Percentiles rank a stretch among this genome's conserved stretches.
Evolutionary conservation across 2,113 vertebrate species (phyloP).

Genomic region (Hylia prasina): DNA sequence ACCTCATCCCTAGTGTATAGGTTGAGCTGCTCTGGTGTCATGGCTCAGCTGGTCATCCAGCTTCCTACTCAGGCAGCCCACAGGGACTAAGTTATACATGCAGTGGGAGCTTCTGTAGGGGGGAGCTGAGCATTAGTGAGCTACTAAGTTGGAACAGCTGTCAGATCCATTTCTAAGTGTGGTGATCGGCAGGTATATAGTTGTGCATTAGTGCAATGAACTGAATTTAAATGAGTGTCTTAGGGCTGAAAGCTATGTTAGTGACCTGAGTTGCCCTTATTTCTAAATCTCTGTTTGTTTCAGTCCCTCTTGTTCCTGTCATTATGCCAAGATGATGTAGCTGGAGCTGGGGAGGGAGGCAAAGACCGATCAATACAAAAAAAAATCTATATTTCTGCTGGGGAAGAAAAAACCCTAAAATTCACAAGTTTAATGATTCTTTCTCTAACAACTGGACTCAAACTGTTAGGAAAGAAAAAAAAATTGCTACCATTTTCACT

Average conservation of each 20-base stretch:
- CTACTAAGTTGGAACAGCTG: not conserved
- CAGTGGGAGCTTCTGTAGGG: not conserved
- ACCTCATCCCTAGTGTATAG: not conserved
- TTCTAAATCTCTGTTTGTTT: not conserved
- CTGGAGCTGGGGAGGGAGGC: not conserved
- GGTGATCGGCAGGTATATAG: not conserved
- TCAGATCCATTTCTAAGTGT: not conserved
- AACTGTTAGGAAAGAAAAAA: not conserved
- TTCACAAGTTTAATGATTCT: not conserved
- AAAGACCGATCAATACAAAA: not conserved
- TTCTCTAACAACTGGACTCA: not conserved
- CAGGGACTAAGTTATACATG: not conserved
- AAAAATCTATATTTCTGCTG: not conserved
- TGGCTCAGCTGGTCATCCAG: slow-evolving; percentile 22
- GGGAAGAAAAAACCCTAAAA: not conserved
- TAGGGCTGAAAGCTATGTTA: not conserved
- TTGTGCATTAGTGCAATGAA: not conserved
- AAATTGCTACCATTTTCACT: accelerated
- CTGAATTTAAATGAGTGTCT: slow-evolving; percentile 7
- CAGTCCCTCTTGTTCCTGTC: not conserved
- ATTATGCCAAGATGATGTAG: not conserved
- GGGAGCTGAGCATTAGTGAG: not conserved
- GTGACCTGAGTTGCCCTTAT: slow-evolving; percentile 8
- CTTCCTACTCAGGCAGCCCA: not conserved
- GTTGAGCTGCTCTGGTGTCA: not conserved